Base-by-base conservation (phyloP, 2,113 vertebrate species). In the Passer domesticus region DNA sequence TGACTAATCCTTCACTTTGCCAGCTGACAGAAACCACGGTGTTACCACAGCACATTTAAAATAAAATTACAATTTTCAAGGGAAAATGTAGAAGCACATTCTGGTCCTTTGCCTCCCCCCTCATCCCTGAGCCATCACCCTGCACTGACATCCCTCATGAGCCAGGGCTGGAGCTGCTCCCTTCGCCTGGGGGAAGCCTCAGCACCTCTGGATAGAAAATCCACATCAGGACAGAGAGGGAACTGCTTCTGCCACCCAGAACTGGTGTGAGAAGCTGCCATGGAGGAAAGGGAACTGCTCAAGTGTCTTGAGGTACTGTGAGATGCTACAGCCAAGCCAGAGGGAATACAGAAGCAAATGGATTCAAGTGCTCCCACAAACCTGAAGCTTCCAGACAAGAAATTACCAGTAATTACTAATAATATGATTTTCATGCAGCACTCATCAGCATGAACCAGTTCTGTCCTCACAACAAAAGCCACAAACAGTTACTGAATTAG, bases 231-330 rank as follows among this genome's bases (percentile, higher is more conserved):
- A 76, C 74, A 87, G 41, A 56, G 60, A 59, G 55, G 56, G 60
- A 96, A 93, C 59, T 24, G 95, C 92, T 96, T 90, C 93, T 95
- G 92, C 47, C 60, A 93, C 83, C 67, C 92, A 94, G 94, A 97
- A 97, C 95, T 49, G 23, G 90, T 93, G 89, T 64, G 94, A 95
- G 88, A 96, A 97, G 98, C 91, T 98, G 97, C 98, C 97, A 97
- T 97, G 96, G 98, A 98, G 97, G 98, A 97, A 83, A 94, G 94
- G 97, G 95, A 97, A 96, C 95, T 90, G 95, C 96, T 94, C 92
- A 91, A 95, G 92, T 90, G 79, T 92, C 95, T 56, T 11, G 46
- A 94, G 95, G 96, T 80, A 83, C 92, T 22, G 23, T 72, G 91
- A 91, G 89, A 92, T 1, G 7, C 55, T 67, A 49, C 95, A 91